Percentiles rank a stretch among this genome's conserved stretches.
Evolutionary conservation across 2,888 invertebrate species (phyloP).

Genomic region (Aspidiotus destructor): DNA sequence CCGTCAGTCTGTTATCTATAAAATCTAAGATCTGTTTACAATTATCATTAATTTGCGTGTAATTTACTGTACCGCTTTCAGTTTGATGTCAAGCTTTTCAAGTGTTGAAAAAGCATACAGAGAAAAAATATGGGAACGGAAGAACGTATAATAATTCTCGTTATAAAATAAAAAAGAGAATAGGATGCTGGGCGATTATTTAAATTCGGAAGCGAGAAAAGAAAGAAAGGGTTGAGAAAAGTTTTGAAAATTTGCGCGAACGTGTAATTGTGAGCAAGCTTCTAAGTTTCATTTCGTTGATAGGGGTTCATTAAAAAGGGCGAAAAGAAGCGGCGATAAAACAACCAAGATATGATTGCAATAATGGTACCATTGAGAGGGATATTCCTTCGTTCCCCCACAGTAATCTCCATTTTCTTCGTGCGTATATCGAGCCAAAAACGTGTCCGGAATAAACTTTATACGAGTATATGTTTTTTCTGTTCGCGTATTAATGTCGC

Average conservation of each 20-base stretch:
- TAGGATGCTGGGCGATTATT: no score
- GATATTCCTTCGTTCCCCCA: slow-evolving; percentile 7
- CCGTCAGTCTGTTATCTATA: no score
- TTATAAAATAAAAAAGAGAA: no score
- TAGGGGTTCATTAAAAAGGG: slow-evolving; percentile 23
- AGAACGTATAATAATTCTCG: no score
- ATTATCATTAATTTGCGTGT: no score
- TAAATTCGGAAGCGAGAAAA: no score
- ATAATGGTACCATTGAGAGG: slow-evolving; percentile 24
- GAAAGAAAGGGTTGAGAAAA: no score
- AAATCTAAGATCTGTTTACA: no score
- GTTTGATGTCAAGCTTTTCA: no score
- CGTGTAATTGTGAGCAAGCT: slow-evolving; percentile 15
- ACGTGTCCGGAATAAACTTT: slow-evolving; percentile 21
- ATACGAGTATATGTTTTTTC: not conserved
- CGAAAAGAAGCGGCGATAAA: slow-evolving; percentile 20
- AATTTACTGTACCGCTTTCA: no score
- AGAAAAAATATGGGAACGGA: no score
- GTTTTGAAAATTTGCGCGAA: slow-evolving; percentile 12
- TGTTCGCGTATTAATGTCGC: not conserved
- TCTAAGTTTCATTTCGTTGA: slow-evolving; percentile 23
- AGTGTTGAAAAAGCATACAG: no score
- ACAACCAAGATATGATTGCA: slow-evolving; percentile 22
- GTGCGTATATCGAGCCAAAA: not conserved
- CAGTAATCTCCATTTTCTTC: not conserved